phyloP scores from a whole-genome alignment of 2,113 vertebrate genomes.

The Phyllostomus discolor region DNA sequence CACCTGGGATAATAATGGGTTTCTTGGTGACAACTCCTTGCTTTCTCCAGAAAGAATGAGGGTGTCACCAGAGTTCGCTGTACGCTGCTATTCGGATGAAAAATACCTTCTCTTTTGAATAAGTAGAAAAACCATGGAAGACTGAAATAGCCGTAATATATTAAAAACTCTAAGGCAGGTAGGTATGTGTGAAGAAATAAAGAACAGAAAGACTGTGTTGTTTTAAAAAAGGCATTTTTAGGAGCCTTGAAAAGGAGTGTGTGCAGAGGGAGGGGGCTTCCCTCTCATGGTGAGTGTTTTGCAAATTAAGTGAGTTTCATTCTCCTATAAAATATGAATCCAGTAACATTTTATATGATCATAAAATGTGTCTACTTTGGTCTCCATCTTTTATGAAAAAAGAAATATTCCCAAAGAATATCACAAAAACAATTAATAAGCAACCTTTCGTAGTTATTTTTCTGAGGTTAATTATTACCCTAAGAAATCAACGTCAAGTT shows the following conservation, averaged over 20 bases:
- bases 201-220: slow-evolving; percentile 41
- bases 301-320: slow-evolving; percentile 57
- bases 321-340: slow-evolving; percentile 57
- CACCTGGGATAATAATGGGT: slow-evolving; percentile 13
- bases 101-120: slow-evolving; percentile 60
- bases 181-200: slow-evolving; percentile 22
- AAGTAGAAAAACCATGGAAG: slow-evolving; percentile 53
- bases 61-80: slow-evolving; percentile 1
- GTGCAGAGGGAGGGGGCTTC: background rate
- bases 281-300: background rate
- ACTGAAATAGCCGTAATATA: background rate
- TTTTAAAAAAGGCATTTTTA: slow-evolving; percentile 52
- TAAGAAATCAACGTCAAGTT: slow-evolving; percentile 59
- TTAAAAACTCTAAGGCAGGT: slow-evolving; percentile 40
- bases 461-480: slow-evolving; percentile 49
- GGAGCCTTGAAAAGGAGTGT: background rate
- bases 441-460: slow-evolving; percentile 55
- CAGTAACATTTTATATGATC: slow-evolving; percentile 56
- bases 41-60: background rate
- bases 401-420: slow-evolving; percentile 59
- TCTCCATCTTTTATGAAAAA: slow-evolving; percentile 40
- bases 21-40: slow-evolving; percentile 57
- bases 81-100: slow-evolving; percentile 67
- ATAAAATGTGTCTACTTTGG: slow-evolving; percentile 60
- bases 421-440: slow-evolving; percentile 51